Percentiles rank a stretch among this genome's conserved stretches.
These are phyloP conservation scores for Diarsia dahlii DNA, from an alignment of 2,888 invertebrate species.

Conservation along the genomic window DNA sequence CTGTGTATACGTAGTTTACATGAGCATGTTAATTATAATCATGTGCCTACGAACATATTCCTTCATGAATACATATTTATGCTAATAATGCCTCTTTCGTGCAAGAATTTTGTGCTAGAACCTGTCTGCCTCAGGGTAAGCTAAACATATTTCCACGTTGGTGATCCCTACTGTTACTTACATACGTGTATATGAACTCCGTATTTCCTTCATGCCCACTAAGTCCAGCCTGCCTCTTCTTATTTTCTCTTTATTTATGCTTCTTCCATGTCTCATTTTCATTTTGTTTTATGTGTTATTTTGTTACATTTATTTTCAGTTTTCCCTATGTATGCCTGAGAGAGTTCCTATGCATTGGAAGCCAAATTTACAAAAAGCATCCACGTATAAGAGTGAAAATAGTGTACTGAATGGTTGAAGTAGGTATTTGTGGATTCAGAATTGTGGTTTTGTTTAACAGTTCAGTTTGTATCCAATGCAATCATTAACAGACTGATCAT, in stretches of 20 bases:
- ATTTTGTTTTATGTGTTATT: conserved; percentile 76
- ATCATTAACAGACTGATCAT: conserved; percentile 73
- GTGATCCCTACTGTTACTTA: background rate
- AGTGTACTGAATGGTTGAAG: conserved; percentile 90
- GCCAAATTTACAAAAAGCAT: conserved; percentile 90
- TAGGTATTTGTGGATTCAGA: conserved; percentile 83
- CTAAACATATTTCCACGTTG: conserved; percentile 27
- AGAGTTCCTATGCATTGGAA: conserved; percentile 91
- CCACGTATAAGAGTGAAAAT: conserved; percentile 91
- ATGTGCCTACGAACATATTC: conserved; percentile 64
- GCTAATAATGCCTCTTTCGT: conserved; percentile 54
- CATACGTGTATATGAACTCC: conserved; percentile 7
- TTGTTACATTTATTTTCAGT: conserved; percentile 87
- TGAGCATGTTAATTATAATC: conserved; percentile 85
- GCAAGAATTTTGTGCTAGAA: conserved; percentile 44
- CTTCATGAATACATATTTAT: conserved; percentile 54
- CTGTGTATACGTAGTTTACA: conserved; percentile 82
- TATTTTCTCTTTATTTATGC: conserved; percentile 35
- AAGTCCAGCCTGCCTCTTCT: background rate
- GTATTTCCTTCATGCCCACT: conserved; percentile 10
- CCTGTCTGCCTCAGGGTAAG: conserved; percentile 25
- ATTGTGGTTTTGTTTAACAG: conserved; percentile 73
- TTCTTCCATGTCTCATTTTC: conserved; percentile 66
- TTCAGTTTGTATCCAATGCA: conserved; percentile 73
- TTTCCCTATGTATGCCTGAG: conserved; percentile 90